These are phyloP conservation scores for Lepisosteus oculatus DNA, from an alignment of 2,113 vertebrate genomes.

Conservation along the genomic window DNA sequence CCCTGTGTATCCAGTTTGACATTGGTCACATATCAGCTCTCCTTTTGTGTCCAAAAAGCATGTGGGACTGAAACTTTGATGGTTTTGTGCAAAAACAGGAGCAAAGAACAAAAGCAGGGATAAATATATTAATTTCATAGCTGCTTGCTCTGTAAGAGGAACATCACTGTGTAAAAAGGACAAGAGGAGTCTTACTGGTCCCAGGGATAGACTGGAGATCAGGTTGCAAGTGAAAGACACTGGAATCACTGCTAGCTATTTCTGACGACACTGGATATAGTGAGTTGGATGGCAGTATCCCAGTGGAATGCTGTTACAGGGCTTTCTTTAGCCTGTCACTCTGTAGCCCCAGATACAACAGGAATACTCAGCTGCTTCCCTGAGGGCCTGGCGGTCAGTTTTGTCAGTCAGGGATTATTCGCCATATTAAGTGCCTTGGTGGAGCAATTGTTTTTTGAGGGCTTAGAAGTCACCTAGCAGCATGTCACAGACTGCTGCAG, in stretches of 20 bases:
- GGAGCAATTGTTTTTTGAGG: conserved; percentile 29
- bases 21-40: conserved; percentile 82
- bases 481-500: not conserved
- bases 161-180: conserved; percentile 37
- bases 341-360: conserved; percentile 46
- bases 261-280: conserved; percentile 59
- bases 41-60: conserved; percentile 74
- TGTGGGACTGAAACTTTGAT: conserved; percentile 87
- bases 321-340: conserved; percentile 59
- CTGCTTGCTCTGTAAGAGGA: conserved; percentile 32
- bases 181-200: conserved; percentile 33
- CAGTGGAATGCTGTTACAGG: conserved; percentile 56
- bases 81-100: conserved; percentile 48
- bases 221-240: conserved; percentile 49
- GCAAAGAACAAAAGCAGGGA: conserved; percentile 53
- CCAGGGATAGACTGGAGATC: conserved; percentile 56
- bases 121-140: conserved; percentile 46
- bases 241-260: conserved; percentile 64
- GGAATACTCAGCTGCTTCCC: conserved; percentile 62
- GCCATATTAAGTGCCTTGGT: conserved; percentile 35
- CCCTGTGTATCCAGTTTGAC: conserved; percentile 76
- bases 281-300: conserved; percentile 52
- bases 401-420: conserved; percentile 27
- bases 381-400: conserved; percentile 30
- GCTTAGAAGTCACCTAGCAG: conserved; percentile 21